These are phyloP conservation scores for Eristalis pertinax DNA, from an alignment of 2,888 invertebrate genomes.

Conservation along the genomic window DNA sequence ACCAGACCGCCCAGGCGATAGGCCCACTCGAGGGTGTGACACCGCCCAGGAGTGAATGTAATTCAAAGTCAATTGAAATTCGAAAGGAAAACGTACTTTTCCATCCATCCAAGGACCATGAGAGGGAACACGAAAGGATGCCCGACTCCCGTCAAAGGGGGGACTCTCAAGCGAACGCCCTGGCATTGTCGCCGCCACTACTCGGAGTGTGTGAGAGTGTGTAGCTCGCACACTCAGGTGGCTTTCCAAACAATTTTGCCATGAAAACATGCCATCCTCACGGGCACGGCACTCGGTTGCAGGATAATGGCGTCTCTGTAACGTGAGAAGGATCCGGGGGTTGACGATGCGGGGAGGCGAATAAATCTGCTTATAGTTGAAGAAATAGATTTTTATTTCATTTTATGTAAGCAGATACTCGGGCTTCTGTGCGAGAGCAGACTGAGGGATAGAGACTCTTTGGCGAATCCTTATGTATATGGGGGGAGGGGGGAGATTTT, in stretches of 20 bases:
- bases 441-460: not conserved
- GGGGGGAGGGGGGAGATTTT: not conserved
- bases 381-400: not conserved
- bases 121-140: not conserved
- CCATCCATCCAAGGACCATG: not conserved
- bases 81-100: constrained; percentile 18
- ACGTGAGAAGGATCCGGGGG: not conserved
- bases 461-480: not conserved
- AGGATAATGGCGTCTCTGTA: constrained; percentile 18
- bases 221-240: constrained; percentile 9
- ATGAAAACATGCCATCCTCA: constrained; percentile 3
- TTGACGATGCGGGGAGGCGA: not conserved
- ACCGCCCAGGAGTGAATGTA: not conserved
- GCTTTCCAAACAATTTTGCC: constrained; percentile 28
- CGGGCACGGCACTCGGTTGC: not conserved
- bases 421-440: not conserved
- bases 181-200: not conserved
- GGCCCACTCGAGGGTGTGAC: not conserved
- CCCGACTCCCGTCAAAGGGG: not conserved
- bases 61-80: constrained; percentile 45
- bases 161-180: not conserved
- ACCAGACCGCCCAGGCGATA: not conserved
- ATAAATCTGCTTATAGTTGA: not conserved
- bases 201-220: not conserved
- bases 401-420: not conserved